phyloP scores from a whole-genome alignment of 2,888 invertebrate genomes.

The Pterobdella sp. region DNA sequence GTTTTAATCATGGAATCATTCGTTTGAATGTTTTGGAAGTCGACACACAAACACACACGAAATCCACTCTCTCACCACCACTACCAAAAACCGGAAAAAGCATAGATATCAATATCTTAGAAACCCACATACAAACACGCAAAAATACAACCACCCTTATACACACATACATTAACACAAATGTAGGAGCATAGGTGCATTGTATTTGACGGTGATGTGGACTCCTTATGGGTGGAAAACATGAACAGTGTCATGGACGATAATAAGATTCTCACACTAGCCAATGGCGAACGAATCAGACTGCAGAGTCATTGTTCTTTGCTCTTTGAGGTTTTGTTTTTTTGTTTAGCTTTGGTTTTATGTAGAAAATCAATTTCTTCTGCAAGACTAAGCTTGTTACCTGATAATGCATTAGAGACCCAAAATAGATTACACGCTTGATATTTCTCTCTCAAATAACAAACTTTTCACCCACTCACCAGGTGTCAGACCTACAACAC shows the following conservation, averaged over 20 bases:
- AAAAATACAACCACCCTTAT: too few relatives aligned
- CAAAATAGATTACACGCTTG: neutral
- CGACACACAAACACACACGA: neutral
- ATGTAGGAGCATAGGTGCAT: conserved; percentile 68
- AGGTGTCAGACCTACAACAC: conserved; percentile 71
- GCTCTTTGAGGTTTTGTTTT: conserved; percentile 65
- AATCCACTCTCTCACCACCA: neutral
- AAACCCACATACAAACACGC: neutral
- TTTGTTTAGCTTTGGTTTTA: neutral
- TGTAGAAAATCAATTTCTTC: neutral
- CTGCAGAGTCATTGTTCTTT: conserved; percentile 72
- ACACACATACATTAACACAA: neutral
- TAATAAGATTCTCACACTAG: conserved; percentile 74
- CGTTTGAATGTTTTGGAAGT: neutral
- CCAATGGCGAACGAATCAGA: conserved; percentile 80
- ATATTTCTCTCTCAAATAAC: neutral
- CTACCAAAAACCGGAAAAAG: neutral
- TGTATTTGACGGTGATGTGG: conserved; percentile 85
- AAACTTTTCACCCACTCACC: conserved; percentile 64
- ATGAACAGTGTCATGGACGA: conserved; percentile 97
- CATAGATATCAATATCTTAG: neutral
- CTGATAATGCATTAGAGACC: neutral
- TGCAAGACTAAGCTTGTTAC: neutral
- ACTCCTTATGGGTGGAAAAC: conserved; percentile 89
- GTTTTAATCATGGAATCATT: neutral